A percentile compares a stretch with the other conserved stretches of the same genome.
phyloP scores from a whole-genome alignment of 2,113 vertebrate species.

The Puntigrus tetrazona region DNA sequence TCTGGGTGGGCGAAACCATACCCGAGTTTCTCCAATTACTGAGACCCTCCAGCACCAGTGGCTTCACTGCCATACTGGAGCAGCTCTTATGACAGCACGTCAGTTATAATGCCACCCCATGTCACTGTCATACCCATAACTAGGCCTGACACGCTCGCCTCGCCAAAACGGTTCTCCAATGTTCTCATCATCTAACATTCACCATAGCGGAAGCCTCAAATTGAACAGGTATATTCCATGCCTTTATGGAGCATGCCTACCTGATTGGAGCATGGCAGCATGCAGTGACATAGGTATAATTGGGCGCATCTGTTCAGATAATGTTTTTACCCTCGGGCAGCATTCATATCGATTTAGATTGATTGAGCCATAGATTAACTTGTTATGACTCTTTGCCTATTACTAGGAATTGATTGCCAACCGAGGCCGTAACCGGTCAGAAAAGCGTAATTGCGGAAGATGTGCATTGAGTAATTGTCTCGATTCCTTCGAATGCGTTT shows the following conservation, averaged over 20 bases:
- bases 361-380: constrained; percentile 46
- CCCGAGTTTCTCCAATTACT: constrained; percentile 58
- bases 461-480: constrained; percentile 23
- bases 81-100: constrained; percentile 56
- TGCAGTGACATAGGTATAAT: constrained; percentile 41
- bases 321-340: constrained; percentile 28
- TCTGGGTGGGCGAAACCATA: constrained; percentile 50
- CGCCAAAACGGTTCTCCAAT: constrained; percentile 52
- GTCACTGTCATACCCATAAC: constrained; percentile 55
- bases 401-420: constrained; percentile 23
- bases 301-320: constrained; percentile 44
- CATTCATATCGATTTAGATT: constrained; percentile 28
- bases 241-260: constrained; percentile 14
- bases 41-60: constrained; percentile 56
- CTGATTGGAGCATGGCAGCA: constrained; percentile 1
- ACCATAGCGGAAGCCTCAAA: constrained; percentile 24
- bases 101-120: constrained; percentile 57
- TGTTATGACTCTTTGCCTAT: constrained; percentile 36
- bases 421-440: constrained; percentile 5
- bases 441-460: constrained; percentile 26
- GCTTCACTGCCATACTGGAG: constrained; percentile 47
- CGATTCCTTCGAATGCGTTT: not conserved
- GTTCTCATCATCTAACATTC: constrained; percentile 56
- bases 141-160: constrained; percentile 45
- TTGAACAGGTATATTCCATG: constrained; percentile 39